Conservation (phyloP, 53 echinoderm and acorn worm genomes). For the Arbacia lixula region DNA sequence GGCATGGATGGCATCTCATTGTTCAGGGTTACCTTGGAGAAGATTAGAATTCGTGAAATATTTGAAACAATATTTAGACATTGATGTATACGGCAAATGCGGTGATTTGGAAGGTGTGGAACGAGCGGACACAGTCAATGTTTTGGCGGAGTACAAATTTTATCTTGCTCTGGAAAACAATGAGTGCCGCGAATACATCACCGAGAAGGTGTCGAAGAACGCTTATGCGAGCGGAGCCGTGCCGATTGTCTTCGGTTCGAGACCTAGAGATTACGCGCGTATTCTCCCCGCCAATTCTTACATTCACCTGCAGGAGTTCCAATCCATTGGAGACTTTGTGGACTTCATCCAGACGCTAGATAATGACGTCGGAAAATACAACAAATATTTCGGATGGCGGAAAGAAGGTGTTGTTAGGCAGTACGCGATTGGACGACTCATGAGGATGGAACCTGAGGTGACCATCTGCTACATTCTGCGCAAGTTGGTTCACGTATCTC, state of each 20-base stretch:
- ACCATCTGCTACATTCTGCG: constrained; percentile 27
- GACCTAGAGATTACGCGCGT: constrained; percentile 48
- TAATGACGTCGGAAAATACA: constrained; percentile 43
- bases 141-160: constrained; percentile 65
- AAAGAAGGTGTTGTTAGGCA: constrained; percentile 25
- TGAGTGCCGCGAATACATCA: constrained; percentile 73
- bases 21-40: constrained; percentile 64
- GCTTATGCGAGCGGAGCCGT: constrained; percentile 59
- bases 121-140: constrained; percentile 1
- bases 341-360: constrained; percentile 55
- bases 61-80: constrained; percentile 47
- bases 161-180: constrained; percentile 75
- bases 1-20: constrained; percentile 82
- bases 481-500: constrained; percentile 1
- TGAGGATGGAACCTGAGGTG: constrained; percentile 11
- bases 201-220: constrained; percentile 72
- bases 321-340: constrained; percentile 40
- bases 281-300: constrained; percentile 67
- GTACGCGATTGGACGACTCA: constrained; percentile 14
- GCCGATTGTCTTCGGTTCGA: constrained; percentile 75
- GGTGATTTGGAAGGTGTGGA: constrained; percentile 64
- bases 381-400: constrained; percentile 69
- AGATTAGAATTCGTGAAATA: constrained; percentile 60
- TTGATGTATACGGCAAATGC: constrained; percentile 74
- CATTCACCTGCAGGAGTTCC: constrained; percentile 72